phyloP scores from a whole-genome alignment of 2,888 invertebrate species.

The Craniophora ligustri region DNA sequence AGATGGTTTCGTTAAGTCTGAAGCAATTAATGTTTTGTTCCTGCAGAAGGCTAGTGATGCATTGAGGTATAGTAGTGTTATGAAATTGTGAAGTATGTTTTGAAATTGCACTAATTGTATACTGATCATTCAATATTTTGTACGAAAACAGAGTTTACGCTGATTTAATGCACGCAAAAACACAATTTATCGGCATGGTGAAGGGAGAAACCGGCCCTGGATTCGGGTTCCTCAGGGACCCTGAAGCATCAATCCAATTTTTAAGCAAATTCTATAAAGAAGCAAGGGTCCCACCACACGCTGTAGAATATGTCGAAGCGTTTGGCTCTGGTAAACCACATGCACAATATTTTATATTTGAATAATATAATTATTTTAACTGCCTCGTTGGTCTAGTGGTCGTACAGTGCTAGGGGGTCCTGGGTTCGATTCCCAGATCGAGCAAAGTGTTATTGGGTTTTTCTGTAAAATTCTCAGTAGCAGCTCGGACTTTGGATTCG shows the following conservation, averaged over 20 bases:
- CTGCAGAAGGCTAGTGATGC: conserved; percentile 91
- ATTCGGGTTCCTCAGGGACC: conserved; percentile 40
- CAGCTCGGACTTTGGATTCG: too few relatives aligned
- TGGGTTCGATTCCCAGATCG: too few relatives aligned
- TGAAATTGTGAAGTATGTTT: not conserved
- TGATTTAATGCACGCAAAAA: conserved; percentile 91
- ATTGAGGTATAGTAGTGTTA: conserved; percentile 68
- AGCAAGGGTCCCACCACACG: conserved; percentile 89
- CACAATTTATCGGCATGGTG: conserved; percentile 84
- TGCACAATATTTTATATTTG: not conserved
- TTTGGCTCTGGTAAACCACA: conserved; percentile 91
- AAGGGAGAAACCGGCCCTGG: conserved; percentile 85
- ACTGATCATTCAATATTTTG: not conserved
- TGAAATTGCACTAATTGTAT: too few relatives aligned
- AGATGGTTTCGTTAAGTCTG: conserved; percentile 93
- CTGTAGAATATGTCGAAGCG: conserved; percentile 94
- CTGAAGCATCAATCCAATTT: conserved; percentile 12
- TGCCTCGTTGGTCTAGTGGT: too few relatives aligned
- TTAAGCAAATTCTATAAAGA: conserved; percentile 88
- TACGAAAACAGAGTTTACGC: conserved; percentile 87
- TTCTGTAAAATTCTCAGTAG: too few relatives aligned
- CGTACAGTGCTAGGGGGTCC: too few relatives aligned
- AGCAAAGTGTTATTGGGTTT: too few relatives aligned
- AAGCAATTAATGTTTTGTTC: conserved; percentile 91
- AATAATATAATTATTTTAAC: not conserved